phyloP scores from a whole-genome alignment of 2,113 vertebrate genomes.

The Sisor rabdophorus region DNA sequence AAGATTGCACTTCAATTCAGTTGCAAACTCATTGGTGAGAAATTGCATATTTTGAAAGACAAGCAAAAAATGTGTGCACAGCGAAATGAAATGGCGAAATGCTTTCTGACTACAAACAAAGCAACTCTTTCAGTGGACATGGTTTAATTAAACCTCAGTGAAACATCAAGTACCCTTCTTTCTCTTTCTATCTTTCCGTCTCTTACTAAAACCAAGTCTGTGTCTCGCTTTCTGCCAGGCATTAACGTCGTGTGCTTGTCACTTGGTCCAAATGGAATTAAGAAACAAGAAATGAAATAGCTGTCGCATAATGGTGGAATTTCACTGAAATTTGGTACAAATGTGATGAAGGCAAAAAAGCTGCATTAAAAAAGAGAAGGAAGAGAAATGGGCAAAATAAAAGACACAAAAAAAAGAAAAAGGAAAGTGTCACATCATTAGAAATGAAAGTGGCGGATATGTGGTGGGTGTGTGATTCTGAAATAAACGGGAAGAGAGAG shows the following conservation, averaged over 20 bases:
- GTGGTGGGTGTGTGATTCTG: conserved; percentile 24
- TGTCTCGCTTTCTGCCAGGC: conserved; percentile 24
- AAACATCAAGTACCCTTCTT: conserved; percentile 16
- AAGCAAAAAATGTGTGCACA: neutral
- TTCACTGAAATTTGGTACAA: conserved; percentile 27
- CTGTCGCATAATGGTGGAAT: conserved; percentile 39
- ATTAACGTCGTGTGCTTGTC: conserved; percentile 34
- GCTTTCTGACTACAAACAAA: conserved; percentile 23
- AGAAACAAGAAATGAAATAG: conserved; percentile 36
- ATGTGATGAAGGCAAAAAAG: conserved; percentile 8
- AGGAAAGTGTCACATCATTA: conserved; percentile 45
- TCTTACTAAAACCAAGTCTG: conserved; percentile 13
- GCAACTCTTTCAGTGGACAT: conserved; percentile 17
- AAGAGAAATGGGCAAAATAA: conserved; percentile 17
- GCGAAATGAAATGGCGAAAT: conserved; percentile 9
- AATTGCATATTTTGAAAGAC: conserved; percentile 6
- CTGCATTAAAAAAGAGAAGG: conserved; percentile 9
- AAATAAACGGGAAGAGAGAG: conserved; percentile 15
- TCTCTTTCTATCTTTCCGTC: neutral
- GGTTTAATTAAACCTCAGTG: conserved; percentile 14
- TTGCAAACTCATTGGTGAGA: neutral
- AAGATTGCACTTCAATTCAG: conserved; percentile 3
- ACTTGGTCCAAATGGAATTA: conserved; percentile 42
- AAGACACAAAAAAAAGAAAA: conserved; percentile 18
- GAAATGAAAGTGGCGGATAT: conserved; percentile 42